Evolutionary conservation across 2,888 invertebrate genomes (phyloP), one percentile per base, ranked within the genome.

Genomic region (Pilophorus perplexus): DNA sequence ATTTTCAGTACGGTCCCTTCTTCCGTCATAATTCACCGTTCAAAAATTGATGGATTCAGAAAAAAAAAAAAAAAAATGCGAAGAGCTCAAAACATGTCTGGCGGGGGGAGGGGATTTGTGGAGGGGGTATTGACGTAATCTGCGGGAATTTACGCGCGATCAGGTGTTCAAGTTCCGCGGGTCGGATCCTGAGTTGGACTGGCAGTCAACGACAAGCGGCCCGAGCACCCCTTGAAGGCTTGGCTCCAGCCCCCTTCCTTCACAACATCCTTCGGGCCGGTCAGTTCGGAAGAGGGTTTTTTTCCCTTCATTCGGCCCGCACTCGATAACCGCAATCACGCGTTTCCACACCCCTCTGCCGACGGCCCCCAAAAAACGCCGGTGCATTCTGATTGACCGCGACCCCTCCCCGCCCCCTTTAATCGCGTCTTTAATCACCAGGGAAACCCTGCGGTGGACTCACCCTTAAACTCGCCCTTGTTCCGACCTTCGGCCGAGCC

Each of bases 281-380:
- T 28, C 52, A 25, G 48, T 22, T 50, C 48, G 48, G 52, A 52
- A 52, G 52, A 28, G 52, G 52, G 27, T n/a, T n/a, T n/a, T n/a
- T n/a, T n/a, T 6, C 33, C 33, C 33, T 33, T 8, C 6, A 33
- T 6, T 33, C 12, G 6, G 33, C 33, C 6, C 33, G n/a, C n/a
- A n/a, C n/a, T n/a, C 33, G 33, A 6, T 8, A 12, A 33, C 33
- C 33, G 33, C 33, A 33, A 33, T 33, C 33, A 8, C 6, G 33
- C 33, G 6, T 33, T 12, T 12, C 12, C 33, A 8, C 6, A 33
- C 12, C 12, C 6, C 33, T 12, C 12, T 33, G 6, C 12, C 33
- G n/a, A n/a, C 33, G 6, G 33, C 33, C 33, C 6, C 33, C 12
- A 33, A 33, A 33, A 6, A 33, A 8, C 33, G 12, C 33, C 33